These are phyloP conservation scores for Heliconius nattereri DNA, from an alignment of 1,140 invertebrate genomes.

Conservation along the genomic window DNA sequence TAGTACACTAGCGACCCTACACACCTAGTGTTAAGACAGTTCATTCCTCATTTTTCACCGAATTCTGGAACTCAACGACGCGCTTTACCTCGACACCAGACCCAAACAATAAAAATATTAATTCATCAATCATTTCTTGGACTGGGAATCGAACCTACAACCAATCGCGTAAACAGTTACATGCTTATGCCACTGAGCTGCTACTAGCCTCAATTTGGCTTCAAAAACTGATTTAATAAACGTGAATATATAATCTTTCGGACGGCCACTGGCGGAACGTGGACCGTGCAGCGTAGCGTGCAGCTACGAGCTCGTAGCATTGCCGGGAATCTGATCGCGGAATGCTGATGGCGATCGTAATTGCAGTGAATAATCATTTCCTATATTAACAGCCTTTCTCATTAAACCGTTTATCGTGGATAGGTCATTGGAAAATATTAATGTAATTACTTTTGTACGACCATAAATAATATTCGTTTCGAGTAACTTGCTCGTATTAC, in stretches of 20 bases:
- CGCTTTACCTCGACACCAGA: no score
- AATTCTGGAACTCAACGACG: no score
- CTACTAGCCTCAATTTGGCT: no score
- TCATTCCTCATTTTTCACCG: no score
- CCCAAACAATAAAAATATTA: no score
- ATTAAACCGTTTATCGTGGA: background rate
- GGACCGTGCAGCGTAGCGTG: constrained; percentile 7
- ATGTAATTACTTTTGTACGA: background rate
- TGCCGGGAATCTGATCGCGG: background rate
- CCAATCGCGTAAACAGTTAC: no score
- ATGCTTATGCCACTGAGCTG: no score
- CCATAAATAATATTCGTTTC: background rate
- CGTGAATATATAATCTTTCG: background rate
- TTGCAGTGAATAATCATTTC: background rate
- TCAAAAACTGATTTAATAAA: background rate
- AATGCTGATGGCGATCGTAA: background rate
- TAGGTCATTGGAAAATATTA: background rate
- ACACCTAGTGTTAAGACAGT: no score
- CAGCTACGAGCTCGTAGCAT: constrained; percentile 17
- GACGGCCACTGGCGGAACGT: background rate
- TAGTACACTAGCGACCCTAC: no score
- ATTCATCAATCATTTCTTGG: no score
- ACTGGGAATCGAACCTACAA: no score
- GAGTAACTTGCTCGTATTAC: background rate
- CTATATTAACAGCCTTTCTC: constrained; percentile 1